Evolutionary conservation across 2,888 invertebrate species (phyloP), one percentile per base, ranked within the genome.

Genomic region (Adelognathus sp.): DNA sequence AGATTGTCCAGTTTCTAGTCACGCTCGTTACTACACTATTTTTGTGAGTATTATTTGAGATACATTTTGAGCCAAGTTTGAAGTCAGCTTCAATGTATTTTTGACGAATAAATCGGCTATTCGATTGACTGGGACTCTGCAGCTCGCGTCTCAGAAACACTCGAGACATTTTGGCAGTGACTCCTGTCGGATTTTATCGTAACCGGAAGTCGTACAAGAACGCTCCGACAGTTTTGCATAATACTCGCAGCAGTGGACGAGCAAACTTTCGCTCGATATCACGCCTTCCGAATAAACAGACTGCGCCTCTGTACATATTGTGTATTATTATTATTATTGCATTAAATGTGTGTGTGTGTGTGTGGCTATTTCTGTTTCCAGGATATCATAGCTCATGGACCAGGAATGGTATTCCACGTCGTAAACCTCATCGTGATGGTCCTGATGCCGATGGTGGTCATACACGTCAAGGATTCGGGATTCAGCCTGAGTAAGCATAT

Each of bases 341-440:
- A 46, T 46, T 46, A 46, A 21, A 18, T 11, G 18, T 7, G 21
- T 18, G 11, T 46, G n/a, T 31, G 16, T n/a, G 46, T 56, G 52
- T 50, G 4, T 52, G 6, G n/a, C n/a, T n/a, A n/a, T n/a, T 50
- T 79, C 44, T 79, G 75, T 58, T 69, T 91, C 39, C 92, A 97
- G 97, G 95, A 95, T 92, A 93, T 96, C 71, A 92, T 97, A 85
- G 92, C 95, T 54, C 94, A 95, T 86, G 93, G 92, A 61, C 90
- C 95, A 77, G 97, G 97, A 64, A 93, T 95, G 91, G 92, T 94
- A 80, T 93, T 96, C 84, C 97, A 98, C 92, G 93, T 96, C 66
- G 92, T 94, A 44, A 97, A 98, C 90, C 94, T 98, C 83, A 88
- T 96, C 73, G 94, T 95, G 80, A 93, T 97, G 86, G 94, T 98